A percentile compares a stretch with the other conserved stretches of the same genome.
Conservation (phyloP, 2,797 vertebrate species). For the Poecilia wingei region DNA sequence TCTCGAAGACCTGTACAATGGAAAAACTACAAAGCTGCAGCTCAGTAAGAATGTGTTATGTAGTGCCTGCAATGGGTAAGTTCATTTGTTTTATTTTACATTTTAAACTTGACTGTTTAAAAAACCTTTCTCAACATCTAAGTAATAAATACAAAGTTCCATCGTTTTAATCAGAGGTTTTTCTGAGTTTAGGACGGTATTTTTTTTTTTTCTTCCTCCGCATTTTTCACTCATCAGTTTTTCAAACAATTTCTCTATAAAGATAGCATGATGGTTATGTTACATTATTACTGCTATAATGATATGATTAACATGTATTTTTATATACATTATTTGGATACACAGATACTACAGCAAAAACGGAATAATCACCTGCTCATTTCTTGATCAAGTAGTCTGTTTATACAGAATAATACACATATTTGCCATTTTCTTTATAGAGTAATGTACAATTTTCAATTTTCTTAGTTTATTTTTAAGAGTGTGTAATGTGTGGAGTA, state of each 20-base stretch:
- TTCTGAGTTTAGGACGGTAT: not conserved
- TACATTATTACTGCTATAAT: not conserved
- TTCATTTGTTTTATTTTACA: slow-evolving; percentile 41
- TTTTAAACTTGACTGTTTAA: slow-evolving; percentile 7
- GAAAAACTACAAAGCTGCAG: slow-evolving; percentile 98
- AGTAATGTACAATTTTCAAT: not conserved
- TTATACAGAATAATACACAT: not conserved
- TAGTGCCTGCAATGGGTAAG: slow-evolving; percentile 95
- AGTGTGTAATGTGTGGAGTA: not conserved
- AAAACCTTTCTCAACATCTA: not conserved
- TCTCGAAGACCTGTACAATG: slow-evolving; percentile 98
- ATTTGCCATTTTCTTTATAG: not conserved
- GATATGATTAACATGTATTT: not conserved
- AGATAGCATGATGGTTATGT: not conserved
- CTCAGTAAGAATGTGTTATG: slow-evolving; percentile 99
- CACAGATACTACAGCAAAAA: not conserved
- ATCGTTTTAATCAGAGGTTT: not conserved
- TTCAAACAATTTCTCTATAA: not conserved
- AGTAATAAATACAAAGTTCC: not conserved
- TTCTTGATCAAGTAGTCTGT: not conserved
- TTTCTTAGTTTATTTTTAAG: not conserved
- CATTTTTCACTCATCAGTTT: not conserved
- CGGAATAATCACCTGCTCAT: not conserved
- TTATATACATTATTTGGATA: not conserved
- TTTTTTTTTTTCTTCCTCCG: not conserved